phyloP scores from a whole-genome alignment of 2,797 vertebrate genomes.

The Enteromius radiatus region DNA sequence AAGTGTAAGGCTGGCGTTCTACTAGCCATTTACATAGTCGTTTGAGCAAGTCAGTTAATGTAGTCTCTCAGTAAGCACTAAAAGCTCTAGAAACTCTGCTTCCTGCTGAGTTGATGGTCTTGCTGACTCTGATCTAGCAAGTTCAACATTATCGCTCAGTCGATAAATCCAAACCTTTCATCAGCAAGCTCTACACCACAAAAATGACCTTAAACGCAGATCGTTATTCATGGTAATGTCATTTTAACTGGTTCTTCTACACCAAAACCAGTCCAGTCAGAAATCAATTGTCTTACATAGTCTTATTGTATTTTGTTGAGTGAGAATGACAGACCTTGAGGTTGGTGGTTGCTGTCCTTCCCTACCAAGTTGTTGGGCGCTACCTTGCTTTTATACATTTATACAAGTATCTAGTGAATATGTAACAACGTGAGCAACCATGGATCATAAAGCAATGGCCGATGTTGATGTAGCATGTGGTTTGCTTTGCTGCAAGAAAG shows the following conservation, averaged over 20 bases:
- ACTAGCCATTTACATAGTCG: conserved; percentile 23
- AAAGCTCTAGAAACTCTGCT: neutral
- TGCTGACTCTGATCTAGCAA: neutral
- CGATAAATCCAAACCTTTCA: neutral
- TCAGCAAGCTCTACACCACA: neutral
- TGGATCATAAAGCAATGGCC: neutral
- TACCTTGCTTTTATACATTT: conserved; percentile 27
- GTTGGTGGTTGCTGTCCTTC: neutral
- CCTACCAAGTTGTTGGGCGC: neutral
- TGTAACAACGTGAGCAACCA: conserved; percentile 9
- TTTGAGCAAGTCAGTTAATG: neutral
- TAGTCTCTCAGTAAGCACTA: neutral
- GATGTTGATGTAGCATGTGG: conserved; percentile 29
- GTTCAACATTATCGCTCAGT: neutral
- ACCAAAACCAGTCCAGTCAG: too few relatives aligned
- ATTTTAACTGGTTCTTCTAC: neutral
- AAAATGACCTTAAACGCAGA: neutral
- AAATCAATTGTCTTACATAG: too few relatives aligned
- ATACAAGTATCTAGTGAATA: conserved; percentile 29
- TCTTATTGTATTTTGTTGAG: too few relatives aligned
- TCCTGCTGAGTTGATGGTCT: conserved; percentile 27
- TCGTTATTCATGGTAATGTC: too few relatives aligned
- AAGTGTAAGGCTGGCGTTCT: neutral
- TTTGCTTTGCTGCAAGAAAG: conserved; percentile 15
- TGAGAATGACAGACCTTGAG: neutral